phyloP scores from a whole-genome alignment of 2,113 vertebrate species.

The Gymnogyps californianus region DNA sequence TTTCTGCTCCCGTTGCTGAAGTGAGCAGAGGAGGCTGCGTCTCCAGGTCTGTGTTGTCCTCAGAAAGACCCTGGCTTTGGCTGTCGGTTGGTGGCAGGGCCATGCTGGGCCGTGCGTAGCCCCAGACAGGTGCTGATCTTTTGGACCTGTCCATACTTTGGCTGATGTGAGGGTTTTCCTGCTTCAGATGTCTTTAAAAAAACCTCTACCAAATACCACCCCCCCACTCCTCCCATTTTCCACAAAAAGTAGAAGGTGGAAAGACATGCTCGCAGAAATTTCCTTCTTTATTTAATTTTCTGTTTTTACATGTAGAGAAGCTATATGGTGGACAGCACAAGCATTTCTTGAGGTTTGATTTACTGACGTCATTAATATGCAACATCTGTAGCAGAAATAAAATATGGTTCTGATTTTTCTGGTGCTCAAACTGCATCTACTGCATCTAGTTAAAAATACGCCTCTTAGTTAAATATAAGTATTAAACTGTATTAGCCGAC shows the following conservation, averaged over 20 bases:
- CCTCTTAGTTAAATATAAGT: background rate
- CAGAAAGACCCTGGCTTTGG: background rate
- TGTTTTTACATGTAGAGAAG: background rate
- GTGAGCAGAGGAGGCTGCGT: background rate
- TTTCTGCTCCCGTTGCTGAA: background rate
- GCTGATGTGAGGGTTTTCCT: background rate
- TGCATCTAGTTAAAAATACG: background rate
- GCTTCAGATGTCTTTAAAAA: background rate
- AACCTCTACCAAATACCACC: background rate
- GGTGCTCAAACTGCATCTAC: background rate
- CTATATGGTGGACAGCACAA: background rate
- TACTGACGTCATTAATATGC: background rate
- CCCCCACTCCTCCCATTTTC: background rate
- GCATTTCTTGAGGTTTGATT: background rate
- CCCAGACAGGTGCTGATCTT: background rate
- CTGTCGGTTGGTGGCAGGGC: background rate
- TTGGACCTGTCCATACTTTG: background rate
- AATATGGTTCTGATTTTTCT: background rate
- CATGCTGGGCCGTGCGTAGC: fast-evolving
- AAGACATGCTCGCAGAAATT: background rate
- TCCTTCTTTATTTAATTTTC: background rate
- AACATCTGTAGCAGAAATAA: background rate
- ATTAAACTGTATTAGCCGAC: background rate
- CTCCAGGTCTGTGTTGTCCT: background rate
- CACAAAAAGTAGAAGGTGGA: background rate